phyloP scores from a whole-genome alignment of 2,888 invertebrate genomes.

The Sussaba pulchella region DNA sequence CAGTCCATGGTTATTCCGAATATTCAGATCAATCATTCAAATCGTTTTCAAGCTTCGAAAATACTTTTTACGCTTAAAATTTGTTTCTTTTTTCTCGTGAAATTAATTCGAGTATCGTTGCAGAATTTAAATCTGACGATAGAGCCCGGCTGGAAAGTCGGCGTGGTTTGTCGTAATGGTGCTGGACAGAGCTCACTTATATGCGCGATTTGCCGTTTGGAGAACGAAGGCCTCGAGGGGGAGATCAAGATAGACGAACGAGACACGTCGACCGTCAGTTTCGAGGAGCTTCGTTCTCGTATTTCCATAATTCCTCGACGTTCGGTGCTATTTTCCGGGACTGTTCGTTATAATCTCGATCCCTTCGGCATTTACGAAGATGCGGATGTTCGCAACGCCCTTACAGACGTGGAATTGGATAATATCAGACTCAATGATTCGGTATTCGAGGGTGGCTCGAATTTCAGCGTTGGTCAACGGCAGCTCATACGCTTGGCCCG shows the following conservation, averaged over 20 bases:
- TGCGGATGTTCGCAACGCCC: constrained; percentile 88
- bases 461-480: constrained; percentile 89
- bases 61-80: background rate
- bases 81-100: background rate
- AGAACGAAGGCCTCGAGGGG: constrained; percentile 89
- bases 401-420: constrained; percentile 86
- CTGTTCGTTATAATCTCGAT: constrained; percentile 89
- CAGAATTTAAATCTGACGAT: constrained; percentile 88
- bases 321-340: constrained; percentile 88
- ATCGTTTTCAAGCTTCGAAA: background rate
- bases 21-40: no score
- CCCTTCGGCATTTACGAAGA: constrained; percentile 88
- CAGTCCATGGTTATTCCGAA: no score
- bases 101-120: background rate
- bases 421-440: constrained; percentile 85
- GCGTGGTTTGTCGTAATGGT: constrained; percentile 93
- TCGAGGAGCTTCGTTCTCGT: constrained; percentile 90
- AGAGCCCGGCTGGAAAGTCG: constrained; percentile 91
- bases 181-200: constrained; percentile 94
- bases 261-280: constrained; percentile 89
- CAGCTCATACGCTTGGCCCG: constrained; percentile 89
- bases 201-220: constrained; percentile 92
- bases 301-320: constrained; percentile 92
- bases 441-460: constrained; percentile 86
- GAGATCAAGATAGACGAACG: constrained; percentile 92